These are phyloP conservation scores for Folsomia manolachei DNA, from an alignment of 2,888 invertebrate genomes.

Conservation along the genomic window DNA sequence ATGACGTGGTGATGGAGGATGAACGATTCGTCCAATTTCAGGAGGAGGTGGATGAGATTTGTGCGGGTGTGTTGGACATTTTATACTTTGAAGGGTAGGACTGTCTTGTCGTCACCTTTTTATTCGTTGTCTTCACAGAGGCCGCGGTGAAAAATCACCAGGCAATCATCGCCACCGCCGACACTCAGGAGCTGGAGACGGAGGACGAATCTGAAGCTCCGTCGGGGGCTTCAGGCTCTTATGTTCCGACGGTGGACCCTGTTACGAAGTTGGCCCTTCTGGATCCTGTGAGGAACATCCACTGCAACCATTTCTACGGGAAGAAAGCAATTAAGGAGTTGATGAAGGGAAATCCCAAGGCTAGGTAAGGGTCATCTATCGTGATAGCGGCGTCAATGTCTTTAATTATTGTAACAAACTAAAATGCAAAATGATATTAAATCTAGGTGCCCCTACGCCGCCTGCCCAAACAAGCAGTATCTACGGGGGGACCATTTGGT, in stretches of 20 bases:
- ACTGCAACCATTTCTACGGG: background rate
- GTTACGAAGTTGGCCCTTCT: background rate
- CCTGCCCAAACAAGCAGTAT: background rate
- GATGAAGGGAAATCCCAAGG: background rate
- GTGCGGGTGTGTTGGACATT: background rate
- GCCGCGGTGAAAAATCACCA: background rate
- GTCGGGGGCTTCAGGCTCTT: no score
- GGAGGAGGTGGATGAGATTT: background rate
- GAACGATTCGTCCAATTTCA: background rate
- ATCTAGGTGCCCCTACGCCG: background rate
- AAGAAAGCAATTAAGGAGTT: background rate
- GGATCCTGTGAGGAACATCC: background rate
- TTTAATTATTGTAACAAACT: background rate
- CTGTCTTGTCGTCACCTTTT: no score
- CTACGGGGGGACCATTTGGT: background rate
- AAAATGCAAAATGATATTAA: background rate
- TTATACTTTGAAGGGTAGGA: background rate
- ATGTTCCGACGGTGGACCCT: background rate
- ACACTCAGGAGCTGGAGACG: background rate
- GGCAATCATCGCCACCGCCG: background rate
- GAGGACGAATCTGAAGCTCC: background rate
- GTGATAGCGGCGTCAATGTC: background rate
- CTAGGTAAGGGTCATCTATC: background rate
- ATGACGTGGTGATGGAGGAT: background rate
- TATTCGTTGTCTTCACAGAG: no score